These are phyloP conservation scores for Notothenia coriiceps DNA, from an alignment of 2,113 vertebrate genomes.

Conservation along the genomic window DNA sequence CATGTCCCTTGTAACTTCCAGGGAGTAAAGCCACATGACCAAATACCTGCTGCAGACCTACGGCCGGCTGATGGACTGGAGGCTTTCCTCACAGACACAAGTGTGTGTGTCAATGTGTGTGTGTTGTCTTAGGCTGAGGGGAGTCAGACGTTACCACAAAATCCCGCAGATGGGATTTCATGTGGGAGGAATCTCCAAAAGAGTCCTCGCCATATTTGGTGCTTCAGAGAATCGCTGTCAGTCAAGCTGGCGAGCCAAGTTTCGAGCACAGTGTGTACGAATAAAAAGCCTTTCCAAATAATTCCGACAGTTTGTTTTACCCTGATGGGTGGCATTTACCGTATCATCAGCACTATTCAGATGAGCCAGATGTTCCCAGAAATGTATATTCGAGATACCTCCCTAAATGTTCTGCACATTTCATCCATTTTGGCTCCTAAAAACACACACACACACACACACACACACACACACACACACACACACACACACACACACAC, in stretches of 20 bases:
- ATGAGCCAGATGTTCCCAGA: constrained; percentile 39
- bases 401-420: constrained; percentile 39
- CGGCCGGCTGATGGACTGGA: constrained; percentile 10
- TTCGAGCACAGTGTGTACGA: constrained; percentile 66
- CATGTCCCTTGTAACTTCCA: constrained; percentile 3
- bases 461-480: constrained; percentile 21
- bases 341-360: constrained; percentile 43
- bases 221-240: constrained; percentile 63
- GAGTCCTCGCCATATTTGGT: constrained; percentile 77
- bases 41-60: constrained; percentile 37
- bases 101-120: constrained; percentile 4
- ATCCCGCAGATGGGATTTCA: constrained; percentile 58
- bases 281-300: constrained; percentile 65
- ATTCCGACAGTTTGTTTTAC: constrained; percentile 63
- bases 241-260: constrained; percentile 59
- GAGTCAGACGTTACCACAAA: constrained; percentile 59
- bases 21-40: constrained; percentile 8
- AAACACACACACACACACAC: constrained; percentile 25
- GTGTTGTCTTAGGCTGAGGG: constrained; percentile 19
- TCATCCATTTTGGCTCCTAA: constrained; percentile 42
- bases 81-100: constrained; percentile 4
- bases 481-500: neutral
- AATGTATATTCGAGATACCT: constrained; percentile 44
- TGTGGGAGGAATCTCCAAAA: constrained; percentile 71
- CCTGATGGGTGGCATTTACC: constrained; percentile 41